Evolutionary conservation across 2,888 invertebrate genomes (phyloP), one percentile per base, ranked within the genome.

Genomic region (Falcaria lacertinaria): DNA sequence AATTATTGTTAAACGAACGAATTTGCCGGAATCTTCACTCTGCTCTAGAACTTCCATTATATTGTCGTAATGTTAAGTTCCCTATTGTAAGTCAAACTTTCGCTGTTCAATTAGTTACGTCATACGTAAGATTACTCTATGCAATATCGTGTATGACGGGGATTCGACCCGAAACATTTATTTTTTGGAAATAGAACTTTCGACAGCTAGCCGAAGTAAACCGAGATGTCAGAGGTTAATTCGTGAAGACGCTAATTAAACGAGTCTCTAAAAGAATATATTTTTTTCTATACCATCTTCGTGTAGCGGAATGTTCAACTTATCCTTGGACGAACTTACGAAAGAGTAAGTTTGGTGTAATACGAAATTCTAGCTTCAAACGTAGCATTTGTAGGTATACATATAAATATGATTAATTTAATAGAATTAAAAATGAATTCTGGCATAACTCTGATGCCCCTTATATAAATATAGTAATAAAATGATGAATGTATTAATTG

Each of bases 231-330:
- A 75, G 64, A 75, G 77, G 75, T 77, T 69, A 74, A 57, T 66
- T 70, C 74, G 78, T 74, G 75, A 69, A 62, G 60, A 48, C 39
- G 59, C 53, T 74, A 74, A 79, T 74, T 72, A 75, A 61, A 64
- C 55, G 50, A 58, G 54, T 50, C 54, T 51, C 53, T 57, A 59
- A 54, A 43, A 50, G 28, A 57, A 65, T 60, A 46, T 50, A 48
- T 50, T 43, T 44, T 46, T 48, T 54, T 63, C 48, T 54, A 56
- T 19, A 8, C 6, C 8, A 6, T 62, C 64, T 50, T 45, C 41
- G 43, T 54, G 17, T 44, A 42, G 40, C 22, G 56, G 50, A 54
- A 55, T 47, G 50, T 39, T 37, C 45, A 50, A 53, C 47, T 60
- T 53, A 60, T 60, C 70, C 65, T 69, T 67, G 67, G 64, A 54